These are phyloP conservation scores for Drosophila meridiana DNA, from an alignment of 2,888 invertebrate species.

Conservation along the genomic window DNA sequence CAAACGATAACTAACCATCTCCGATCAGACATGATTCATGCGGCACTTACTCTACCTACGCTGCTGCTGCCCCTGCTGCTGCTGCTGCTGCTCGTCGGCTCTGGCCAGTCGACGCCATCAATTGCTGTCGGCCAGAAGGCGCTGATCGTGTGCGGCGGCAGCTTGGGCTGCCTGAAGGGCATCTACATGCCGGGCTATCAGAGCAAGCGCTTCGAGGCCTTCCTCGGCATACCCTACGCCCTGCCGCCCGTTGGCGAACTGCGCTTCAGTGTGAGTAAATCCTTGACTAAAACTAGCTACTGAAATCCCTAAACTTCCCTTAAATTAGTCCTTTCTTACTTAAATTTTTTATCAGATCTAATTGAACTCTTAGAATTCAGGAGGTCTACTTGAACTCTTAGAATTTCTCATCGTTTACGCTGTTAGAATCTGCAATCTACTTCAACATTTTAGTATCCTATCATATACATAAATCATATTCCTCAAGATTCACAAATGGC, in stretches of 20 bases:
- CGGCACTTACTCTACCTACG: constrained; percentile 24
- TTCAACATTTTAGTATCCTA: no score
- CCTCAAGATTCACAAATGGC: no score
- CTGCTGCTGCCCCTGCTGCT: constrained; percentile 16
- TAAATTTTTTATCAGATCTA: no score
- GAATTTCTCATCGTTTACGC: no score
- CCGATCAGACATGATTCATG: constrained; percentile 46
- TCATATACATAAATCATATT: no score
- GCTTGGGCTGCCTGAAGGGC: constrained; percentile 80
- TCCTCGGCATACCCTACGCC: constrained; percentile 84
- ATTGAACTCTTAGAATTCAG: no score
- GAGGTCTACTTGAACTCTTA: neutral
- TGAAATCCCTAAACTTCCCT: neutral
- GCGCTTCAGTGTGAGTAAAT: constrained; percentile 81
- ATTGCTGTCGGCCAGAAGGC: constrained; percentile 17
- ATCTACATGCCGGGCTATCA: constrained; percentile 75
- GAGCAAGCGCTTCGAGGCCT: constrained; percentile 80
- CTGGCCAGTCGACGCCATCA: neutral
- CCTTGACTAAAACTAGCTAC: neutral
- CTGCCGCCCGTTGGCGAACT: constrained; percentile 82
- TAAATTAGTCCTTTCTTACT: no score
- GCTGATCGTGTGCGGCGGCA: constrained; percentile 68
- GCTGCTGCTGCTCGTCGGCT: neutral
- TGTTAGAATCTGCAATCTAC: no score
- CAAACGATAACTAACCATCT: constrained; percentile 10